A percentile compares a stretch with the other conserved stretches of the same genome.
Conservation (phyloP, 2,113 vertebrate species). For the Vulpes lagopus region DNA sequence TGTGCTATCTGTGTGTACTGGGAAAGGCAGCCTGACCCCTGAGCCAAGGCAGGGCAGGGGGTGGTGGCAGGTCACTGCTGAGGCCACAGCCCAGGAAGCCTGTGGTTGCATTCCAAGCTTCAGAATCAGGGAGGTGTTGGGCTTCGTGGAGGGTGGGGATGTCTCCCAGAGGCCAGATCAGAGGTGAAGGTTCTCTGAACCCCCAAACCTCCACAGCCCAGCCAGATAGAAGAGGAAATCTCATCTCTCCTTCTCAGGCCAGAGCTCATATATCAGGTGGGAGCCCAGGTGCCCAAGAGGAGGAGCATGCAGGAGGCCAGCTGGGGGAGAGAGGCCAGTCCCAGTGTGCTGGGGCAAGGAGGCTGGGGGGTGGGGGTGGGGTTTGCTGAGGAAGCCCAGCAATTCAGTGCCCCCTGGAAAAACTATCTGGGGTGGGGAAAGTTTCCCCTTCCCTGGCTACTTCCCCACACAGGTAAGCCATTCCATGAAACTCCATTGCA, state of each 20-base stretch:
- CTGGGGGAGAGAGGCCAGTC: slow-evolving; percentile 12
- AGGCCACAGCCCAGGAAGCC: slow-evolving; percentile 68
- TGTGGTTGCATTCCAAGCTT: slow-evolving; percentile 75
- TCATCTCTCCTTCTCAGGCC: slow-evolving; percentile 51
- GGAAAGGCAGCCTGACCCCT: slow-evolving; percentile 68
- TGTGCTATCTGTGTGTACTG: slow-evolving; percentile 78
- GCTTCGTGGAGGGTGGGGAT: background rate
- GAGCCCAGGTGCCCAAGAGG: background rate
- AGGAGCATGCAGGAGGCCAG: slow-evolving; percentile 72
- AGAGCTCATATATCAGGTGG: slow-evolving; percentile 47
- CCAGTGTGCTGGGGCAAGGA: slow-evolving; percentile 53
- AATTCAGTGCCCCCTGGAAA: slow-evolving; percentile 32
- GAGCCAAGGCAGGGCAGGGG: background rate
- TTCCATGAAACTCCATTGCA: slow-evolving; percentile 75
- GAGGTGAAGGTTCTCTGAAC: slow-evolving; percentile 43
- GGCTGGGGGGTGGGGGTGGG: background rate
- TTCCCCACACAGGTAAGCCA: slow-evolving; percentile 23
- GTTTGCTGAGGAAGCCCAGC: background rate
- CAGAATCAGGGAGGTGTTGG: slow-evolving; percentile 43
- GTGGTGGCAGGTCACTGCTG: slow-evolving; percentile 36
- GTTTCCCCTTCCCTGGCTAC: slow-evolving; percentile 22
- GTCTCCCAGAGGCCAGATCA: slow-evolving; percentile 47
- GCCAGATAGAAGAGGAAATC: slow-evolving; percentile 49
- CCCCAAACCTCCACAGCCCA: slow-evolving; percentile 35
- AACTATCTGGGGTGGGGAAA: background rate